Evolutionary conservation across 2,888 invertebrate species (phyloP).

Genomic region (Agrochola lota): DNA sequence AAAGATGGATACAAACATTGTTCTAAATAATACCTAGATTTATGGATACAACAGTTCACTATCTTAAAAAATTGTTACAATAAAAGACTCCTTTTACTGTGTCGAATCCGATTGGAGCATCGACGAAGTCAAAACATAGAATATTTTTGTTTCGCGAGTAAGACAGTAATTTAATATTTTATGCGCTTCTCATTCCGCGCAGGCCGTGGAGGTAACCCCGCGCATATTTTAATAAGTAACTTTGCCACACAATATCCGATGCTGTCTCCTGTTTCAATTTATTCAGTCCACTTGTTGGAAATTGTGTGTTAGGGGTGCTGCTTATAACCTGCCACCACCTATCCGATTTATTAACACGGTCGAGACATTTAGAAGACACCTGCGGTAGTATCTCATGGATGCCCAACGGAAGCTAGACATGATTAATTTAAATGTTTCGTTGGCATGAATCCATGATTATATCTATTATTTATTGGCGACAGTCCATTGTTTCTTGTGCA

Average conservation of each 20-base stretch:
- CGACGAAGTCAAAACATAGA: background rate
- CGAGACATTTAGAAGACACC: too few relatives aligned
- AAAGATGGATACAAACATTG: background rate
- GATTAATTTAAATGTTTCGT: too few relatives aligned
- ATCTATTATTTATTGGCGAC: too few relatives aligned
- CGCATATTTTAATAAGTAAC: slow-evolving; percentile 19
- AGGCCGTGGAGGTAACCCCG: slow-evolving; percentile 13
- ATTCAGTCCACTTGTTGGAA: slow-evolving; percentile 1
- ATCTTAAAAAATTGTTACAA: background rate
- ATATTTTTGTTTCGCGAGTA: slow-evolving; percentile 4
- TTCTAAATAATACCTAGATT: too few relatives aligned
- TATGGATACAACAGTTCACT: background rate
- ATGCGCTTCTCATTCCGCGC: slow-evolving; percentile 10
- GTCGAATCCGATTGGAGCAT: slow-evolving; percentile 16
- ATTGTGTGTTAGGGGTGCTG: background rate
- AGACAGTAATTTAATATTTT: slow-evolving; percentile 11
- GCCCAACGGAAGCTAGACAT: too few relatives aligned
- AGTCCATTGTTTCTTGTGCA: too few relatives aligned
- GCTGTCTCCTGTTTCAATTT: background rate
- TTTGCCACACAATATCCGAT: slow-evolving; percentile 7
- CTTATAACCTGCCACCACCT: too few relatives aligned
- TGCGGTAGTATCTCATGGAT: too few relatives aligned
- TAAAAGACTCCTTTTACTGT: background rate
- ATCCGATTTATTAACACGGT: too few relatives aligned
- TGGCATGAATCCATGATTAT: too few relatives aligned